Conservation (phyloP, 2,113 vertebrate genomes). For the Cepphus grylle region DNA sequence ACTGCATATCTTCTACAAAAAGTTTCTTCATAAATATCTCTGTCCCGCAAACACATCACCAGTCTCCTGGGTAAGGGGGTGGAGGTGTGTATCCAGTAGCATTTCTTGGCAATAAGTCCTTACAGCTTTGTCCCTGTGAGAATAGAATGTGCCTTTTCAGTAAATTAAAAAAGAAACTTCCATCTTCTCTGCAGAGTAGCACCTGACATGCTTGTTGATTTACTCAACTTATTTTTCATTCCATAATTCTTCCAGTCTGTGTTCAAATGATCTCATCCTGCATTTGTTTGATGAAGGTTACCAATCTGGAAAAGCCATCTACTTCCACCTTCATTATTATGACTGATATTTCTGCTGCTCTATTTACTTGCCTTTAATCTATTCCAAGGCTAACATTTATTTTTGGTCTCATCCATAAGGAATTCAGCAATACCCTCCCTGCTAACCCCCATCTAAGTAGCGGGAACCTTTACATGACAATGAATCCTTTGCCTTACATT, state of each 20-base stretch:
- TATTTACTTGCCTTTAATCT: conserved; percentile 23
- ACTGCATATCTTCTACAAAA: not conserved
- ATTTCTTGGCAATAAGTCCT: not conserved
- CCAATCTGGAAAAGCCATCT: conserved; percentile 1
- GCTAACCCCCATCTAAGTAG: no score
- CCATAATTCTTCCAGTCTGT: conserved; percentile 3
- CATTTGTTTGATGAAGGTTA: conserved; percentile 49
- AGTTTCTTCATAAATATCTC: not conserved
- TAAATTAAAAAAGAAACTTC: conserved; percentile 44
- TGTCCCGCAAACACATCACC: not conserved
- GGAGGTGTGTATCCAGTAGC: not conserved
- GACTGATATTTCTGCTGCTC: conserved; percentile 16
- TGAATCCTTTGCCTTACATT: rapidly evolving
- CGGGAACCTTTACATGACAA: not conserved
- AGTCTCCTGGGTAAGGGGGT: not conserved
- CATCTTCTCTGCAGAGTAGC: not conserved
- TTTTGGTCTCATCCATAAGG: not conserved
- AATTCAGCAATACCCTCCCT: not conserved
- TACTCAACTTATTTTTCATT: conserved; percentile 35
- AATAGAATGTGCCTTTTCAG: not conserved
- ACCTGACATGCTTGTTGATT: not conserved
- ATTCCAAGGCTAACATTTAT: conserved; percentile 6
- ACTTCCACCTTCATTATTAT: not conserved
- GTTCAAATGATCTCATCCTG: conserved; percentile 8
- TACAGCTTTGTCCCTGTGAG: not conserved